Conservation (phyloP, 1,140 invertebrate genomes). For the Odontomachus brunneus region DNA sequence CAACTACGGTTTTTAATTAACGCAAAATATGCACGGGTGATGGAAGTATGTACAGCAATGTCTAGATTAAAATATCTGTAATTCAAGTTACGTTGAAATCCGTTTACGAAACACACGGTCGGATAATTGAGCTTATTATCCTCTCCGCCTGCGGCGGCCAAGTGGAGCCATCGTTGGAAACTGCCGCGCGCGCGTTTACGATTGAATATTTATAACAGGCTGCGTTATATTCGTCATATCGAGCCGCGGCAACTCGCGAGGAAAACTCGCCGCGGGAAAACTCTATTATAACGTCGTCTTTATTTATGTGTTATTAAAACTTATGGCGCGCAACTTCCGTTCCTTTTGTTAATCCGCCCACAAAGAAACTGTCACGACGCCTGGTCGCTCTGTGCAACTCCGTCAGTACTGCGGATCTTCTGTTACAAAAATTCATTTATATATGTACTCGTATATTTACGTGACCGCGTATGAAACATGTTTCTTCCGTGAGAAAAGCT, state of each 20-base stretch:
- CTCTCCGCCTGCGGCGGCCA: background rate
- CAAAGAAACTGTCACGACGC: constrained; percentile 62
- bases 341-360: constrained; percentile 46
- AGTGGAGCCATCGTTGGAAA: background rate
- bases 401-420: background rate
- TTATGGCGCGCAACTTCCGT: constrained; percentile 66
- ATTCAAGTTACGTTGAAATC: background rate
- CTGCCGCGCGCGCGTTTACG: constrained; percentile 30
- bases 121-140: constrained; percentile 48
- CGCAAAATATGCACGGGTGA: too few relatives aligned
- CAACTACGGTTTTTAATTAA: too few relatives aligned
- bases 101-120: constrained; percentile 32
- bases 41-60: background rate
- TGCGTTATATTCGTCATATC: constrained; percentile 63
- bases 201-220: constrained; percentile 71
- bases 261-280: constrained; percentile 56
- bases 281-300: constrained; percentile 72
- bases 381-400: constrained; percentile 33
- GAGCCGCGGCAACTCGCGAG: constrained; percentile 36
- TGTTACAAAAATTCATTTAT: constrained; percentile 49
- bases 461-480: background rate
- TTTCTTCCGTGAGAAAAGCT: background rate
- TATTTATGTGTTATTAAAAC: constrained; percentile 75
- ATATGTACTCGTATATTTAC: background rate
- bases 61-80: background rate